A percentile compares a stretch with the other conserved stretches of the same genome.
Evolutionary conservation across 2,797 vertebrate species (phyloP).

Genomic region (Rachycentron canadum): DNA sequence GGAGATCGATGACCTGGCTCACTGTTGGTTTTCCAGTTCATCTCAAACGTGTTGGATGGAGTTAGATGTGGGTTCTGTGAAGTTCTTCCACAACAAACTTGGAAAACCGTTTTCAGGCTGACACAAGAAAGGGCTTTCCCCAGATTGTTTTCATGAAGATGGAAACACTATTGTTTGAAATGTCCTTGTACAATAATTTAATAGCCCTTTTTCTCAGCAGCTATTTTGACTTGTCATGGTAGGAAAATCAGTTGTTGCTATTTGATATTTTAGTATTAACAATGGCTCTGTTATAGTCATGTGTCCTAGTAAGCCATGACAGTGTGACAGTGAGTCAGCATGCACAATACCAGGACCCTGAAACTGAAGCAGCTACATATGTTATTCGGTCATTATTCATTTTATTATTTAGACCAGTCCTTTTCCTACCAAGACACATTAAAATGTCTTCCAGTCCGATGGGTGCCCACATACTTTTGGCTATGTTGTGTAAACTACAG

Average conservation of each 20-base stretch:
- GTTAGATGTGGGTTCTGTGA: background rate
- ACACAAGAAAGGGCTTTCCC: background rate
- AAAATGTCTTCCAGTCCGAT: background rate
- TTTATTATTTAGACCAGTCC: background rate
- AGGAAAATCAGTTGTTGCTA: background rate
- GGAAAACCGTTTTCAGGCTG: background rate
- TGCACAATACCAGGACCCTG: background rate
- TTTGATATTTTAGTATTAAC: background rate
- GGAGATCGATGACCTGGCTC: background rate
- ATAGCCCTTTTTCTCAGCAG: background rate
- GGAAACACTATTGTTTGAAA: background rate
- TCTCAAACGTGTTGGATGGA: background rate
- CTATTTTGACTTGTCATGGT: background rate
- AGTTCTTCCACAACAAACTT: background rate
- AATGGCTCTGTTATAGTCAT: background rate
- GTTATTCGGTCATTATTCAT: background rate
- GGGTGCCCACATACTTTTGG: background rate
- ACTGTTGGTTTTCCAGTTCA: background rate
- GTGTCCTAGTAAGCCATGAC: background rate
- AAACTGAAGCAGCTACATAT: background rate
- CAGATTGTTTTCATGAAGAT: background rate
- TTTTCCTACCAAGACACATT: background rate
- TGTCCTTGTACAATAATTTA: background rate
- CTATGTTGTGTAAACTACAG: background rate
- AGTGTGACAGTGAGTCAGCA: background rate